Evolutionary conservation across 1,140 invertebrate species (phyloP).

Genomic region (Drosophila bipectinata): DNA sequence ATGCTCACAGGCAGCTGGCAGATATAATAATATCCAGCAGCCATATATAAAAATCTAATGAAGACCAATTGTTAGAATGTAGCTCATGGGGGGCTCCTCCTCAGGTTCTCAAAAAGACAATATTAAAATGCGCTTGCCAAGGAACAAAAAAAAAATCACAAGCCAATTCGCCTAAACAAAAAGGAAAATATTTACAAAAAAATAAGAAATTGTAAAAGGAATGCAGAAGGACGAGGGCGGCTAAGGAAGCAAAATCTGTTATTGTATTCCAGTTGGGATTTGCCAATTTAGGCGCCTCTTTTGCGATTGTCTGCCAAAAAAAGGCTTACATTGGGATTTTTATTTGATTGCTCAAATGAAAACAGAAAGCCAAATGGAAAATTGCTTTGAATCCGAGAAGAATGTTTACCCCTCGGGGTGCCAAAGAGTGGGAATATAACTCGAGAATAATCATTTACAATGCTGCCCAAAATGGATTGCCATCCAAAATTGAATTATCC

Average conservation of each 20-base stretch:
- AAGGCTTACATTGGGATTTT: conserved; percentile 79
- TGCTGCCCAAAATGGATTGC: conserved; percentile 72
- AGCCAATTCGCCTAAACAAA: conserved; percentile 59
- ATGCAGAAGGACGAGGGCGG: neutral
- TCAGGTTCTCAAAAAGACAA: conserved; percentile 15
- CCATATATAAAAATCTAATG: conserved; percentile 40
- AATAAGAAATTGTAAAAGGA: neutral
- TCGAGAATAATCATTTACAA: conserved; percentile 73
- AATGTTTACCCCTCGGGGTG: conserved; percentile 17
- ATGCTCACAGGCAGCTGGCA: conserved; percentile 47
- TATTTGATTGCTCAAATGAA: conserved; percentile 76
- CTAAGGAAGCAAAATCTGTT: conserved; percentile 19
- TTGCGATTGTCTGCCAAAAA: conserved; percentile 74
- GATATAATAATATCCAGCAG: conserved; percentile 43
- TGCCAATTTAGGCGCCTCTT: conserved; percentile 68
- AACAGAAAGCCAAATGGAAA: conserved; percentile 57
- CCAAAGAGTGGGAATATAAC: conserved; percentile 29
- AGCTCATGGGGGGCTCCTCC: conserved; percentile 10
- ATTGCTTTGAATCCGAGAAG: conserved; percentile 23
- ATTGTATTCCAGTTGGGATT: conserved; percentile 51
- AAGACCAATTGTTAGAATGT: conserved; percentile 33
- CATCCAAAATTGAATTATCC: conserved; percentile 66
- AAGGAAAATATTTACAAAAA: conserved; percentile 27
- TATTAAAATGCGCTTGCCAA: conserved; percentile 62
- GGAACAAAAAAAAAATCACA: conserved; percentile 46